These are phyloP conservation scores for Nephrotoma guestfalica DNA, from an alignment of 2,888 invertebrate species.

Conservation along the genomic window DNA sequence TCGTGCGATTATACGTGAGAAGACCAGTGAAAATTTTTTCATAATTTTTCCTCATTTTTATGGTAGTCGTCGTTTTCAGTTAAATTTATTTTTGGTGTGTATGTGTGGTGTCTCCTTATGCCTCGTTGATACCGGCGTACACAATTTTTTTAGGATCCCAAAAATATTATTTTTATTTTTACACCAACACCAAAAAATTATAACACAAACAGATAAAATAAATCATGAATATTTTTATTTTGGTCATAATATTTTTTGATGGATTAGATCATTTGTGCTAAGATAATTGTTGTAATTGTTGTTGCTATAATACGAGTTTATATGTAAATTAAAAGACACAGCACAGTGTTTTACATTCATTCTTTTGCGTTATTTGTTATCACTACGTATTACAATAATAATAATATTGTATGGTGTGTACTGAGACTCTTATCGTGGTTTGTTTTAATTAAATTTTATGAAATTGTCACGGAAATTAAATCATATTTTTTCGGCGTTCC, in stretches of 20 bases:
- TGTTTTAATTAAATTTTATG: neutral
- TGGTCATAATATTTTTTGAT: neutral
- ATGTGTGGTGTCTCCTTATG: neutral
- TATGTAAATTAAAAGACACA: neutral
- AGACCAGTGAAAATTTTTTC: neutral
- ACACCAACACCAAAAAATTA: neutral
- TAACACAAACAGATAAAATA: neutral
- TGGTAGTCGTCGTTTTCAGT: neutral
- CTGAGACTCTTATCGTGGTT: neutral
- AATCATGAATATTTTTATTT: neutral
- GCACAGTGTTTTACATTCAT: neutral
- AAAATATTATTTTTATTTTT: neutral
- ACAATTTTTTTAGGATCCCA: neutral
- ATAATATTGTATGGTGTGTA: neutral
- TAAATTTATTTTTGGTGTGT: neutral
- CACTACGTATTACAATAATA: neutral
- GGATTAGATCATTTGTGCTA: neutral
- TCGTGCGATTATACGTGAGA: neutral
- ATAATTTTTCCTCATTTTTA: neutral
- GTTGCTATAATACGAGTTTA: neutral
- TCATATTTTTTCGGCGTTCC: neutral
- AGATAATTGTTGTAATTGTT: neutral
- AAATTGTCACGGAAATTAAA: neutral
- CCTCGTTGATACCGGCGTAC: neutral
- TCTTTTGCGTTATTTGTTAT: neutral